These are phyloP conservation scores for Chondrosia reniformis DNA, from an alignment of 37 sponge, comb jelly and placozoan species.

Conservation along the genomic window DNA sequence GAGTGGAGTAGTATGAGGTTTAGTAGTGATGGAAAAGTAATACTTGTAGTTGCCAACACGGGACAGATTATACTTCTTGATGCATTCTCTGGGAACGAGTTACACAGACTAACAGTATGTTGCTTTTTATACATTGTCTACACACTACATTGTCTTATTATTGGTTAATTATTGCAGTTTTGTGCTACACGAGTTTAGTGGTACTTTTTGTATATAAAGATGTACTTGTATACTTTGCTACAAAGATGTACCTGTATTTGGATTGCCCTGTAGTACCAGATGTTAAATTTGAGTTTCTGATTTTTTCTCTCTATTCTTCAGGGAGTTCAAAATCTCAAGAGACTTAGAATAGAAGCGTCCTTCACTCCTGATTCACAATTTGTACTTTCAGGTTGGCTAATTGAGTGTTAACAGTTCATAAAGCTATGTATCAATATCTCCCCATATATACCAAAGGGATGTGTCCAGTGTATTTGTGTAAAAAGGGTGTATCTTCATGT, in stretches of 20 bases:
- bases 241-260: too few species aligned
- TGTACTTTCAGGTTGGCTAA: conserved; percentile 87
- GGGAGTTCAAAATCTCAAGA: conserved; percentile 67
- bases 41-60: conserved; percentile 71
- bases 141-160: too few species aligned
- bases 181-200: too few species aligned
- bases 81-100: conserved; percentile 85
- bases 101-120: conserved; percentile 72
- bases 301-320: neutral
- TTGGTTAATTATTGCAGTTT: too few species aligned
- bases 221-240: too few species aligned
- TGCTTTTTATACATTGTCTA: too few species aligned
- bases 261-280: neutral
- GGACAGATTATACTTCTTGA: conserved; percentile 83
- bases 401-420: too few species aligned
- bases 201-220: too few species aligned
- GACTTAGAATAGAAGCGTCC: conserved; percentile 62
- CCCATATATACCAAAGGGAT: too few species aligned
- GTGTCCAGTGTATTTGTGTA: too few species aligned
- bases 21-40: conserved; percentile 86
- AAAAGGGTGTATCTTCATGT: too few species aligned
- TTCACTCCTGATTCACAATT: conserved; percentile 92
- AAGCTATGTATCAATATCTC: too few species aligned
- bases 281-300: neutral
- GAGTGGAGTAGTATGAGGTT: conserved; percentile 92